Conservation (phyloP, 2,797 vertebrate species). For the Lacerta bilineata region DNA sequence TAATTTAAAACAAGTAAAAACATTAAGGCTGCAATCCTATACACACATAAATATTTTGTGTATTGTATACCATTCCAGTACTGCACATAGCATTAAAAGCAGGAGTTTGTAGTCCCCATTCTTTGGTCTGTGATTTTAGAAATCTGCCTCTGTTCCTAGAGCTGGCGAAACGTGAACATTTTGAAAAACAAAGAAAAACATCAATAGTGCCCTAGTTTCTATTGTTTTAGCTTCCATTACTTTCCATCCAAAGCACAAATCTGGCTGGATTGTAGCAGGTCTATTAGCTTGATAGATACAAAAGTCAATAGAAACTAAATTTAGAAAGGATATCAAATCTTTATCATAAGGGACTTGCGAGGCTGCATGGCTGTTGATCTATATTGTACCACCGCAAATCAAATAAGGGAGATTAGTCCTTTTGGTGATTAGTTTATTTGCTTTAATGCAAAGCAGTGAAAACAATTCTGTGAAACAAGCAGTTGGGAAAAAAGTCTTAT, state of each 20-base stretch:
- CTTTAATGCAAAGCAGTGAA: conserved; percentile 62
- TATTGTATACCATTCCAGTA: neutral
- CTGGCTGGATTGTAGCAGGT: conserved; percentile 46
- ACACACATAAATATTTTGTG: neutral
- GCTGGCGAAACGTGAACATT: conserved; percentile 13
- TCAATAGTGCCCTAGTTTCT: conserved; percentile 52
- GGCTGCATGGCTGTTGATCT: conserved; percentile 58
- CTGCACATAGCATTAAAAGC: neutral
- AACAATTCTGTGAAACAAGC: conserved; percentile 32
- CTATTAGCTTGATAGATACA: conserved; percentile 63
- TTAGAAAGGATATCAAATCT: conserved; percentile 68
- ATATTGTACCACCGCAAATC: conserved; percentile 52
- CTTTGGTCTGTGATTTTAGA: neutral
- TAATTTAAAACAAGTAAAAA: conserved; percentile 19
- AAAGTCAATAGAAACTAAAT: conserved; percentile 69
- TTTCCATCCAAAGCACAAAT: conserved; percentile 49
- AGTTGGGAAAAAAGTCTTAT: conserved; percentile 3
- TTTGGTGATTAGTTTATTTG: conserved; percentile 63
- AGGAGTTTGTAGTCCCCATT: neutral
- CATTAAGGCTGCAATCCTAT: neutral
- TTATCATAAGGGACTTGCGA: conserved; percentile 55
- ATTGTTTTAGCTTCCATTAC: conserved; percentile 47
- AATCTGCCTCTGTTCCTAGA: neutral
- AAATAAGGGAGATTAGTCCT: conserved; percentile 62
- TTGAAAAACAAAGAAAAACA: conserved; percentile 36